phyloP scores from a whole-genome alignment of 2,888 invertebrate genomes.

The Crepidodera aurea region DNA sequence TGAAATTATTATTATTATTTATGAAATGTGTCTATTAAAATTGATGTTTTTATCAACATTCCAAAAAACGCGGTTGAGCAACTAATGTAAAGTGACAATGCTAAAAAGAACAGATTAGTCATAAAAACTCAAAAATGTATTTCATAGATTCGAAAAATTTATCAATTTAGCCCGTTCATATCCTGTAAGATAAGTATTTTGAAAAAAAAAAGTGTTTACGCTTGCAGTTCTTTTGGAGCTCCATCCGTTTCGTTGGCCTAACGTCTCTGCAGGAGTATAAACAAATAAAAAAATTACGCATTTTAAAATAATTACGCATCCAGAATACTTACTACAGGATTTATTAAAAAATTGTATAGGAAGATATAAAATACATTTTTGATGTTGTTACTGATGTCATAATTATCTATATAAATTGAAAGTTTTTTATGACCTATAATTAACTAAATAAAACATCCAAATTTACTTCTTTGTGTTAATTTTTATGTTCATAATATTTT shows the following conservation, averaged over 20 bases:
- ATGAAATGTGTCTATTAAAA: too few species aligned
- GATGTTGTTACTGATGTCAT: not conserved
- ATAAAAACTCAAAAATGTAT: slow-evolving; percentile 5
- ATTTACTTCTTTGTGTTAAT: too few species aligned
- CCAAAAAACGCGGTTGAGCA: too few species aligned
- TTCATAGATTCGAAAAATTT: not conserved
- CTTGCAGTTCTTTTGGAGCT: not conserved
- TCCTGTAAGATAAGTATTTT: not conserved
- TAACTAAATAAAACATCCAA: too few species aligned
- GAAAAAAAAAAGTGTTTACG: not conserved
- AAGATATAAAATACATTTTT: not conserved
- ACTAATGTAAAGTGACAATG: too few species aligned
- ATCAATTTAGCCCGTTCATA: not conserved
- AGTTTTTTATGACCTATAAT: too few species aligned
- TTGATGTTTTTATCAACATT: too few species aligned
- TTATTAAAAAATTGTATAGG: not conserved
- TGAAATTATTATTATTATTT: too few species aligned
- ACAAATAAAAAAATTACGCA: not conserved
- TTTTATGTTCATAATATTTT: too few species aligned
- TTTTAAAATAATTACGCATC: not conserved
- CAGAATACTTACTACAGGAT: not conserved
- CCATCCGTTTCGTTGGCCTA: not conserved
- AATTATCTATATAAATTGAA: too few species aligned
- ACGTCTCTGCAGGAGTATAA: too few species aligned
- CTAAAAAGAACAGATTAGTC: slow-evolving; percentile 1